phyloP scores from a whole-genome alignment of 1,140 invertebrate species.

The Whitmania pigra region DNA sequence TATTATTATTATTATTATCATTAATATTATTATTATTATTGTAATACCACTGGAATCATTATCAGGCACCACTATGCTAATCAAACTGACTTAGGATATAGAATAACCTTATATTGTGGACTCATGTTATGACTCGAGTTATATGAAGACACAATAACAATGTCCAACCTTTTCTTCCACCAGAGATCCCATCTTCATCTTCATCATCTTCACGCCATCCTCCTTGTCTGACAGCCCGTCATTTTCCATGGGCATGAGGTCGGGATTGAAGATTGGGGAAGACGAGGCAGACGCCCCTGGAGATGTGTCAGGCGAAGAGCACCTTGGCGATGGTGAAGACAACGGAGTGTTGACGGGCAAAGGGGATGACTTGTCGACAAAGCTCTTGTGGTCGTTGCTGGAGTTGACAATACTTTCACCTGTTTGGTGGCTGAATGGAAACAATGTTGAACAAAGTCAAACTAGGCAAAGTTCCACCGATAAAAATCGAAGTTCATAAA shows the following conservation, averaged over 20 bases:
- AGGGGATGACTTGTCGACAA: neutral
- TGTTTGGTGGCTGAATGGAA: neutral
- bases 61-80: too few relatives aligned
- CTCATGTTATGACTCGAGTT: too few relatives aligned
- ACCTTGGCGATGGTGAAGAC: neutral
- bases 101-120: too few relatives aligned
- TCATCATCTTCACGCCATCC: constrained; percentile 5
- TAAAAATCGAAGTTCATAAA: neutral
- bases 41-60: too few relatives aligned
- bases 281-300: neutral
- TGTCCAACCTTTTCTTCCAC: neutral
- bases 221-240: neutral
- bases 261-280: too few relatives aligned
- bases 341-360: neutral
- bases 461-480: neutral
- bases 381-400: neutral
- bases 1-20: too few relatives aligned
- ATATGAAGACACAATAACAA: too few relatives aligned
- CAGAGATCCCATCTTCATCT: neutral
- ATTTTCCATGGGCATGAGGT: neutral
- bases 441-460: neutral
- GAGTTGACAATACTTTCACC: neutral
- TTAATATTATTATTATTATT: too few relatives aligned
- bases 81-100: too few relatives aligned
- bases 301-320: neutral